These are phyloP conservation scores for Ormia ochracea DNA, from an alignment of 2,888 invertebrate species.

Conservation along the genomic window DNA sequence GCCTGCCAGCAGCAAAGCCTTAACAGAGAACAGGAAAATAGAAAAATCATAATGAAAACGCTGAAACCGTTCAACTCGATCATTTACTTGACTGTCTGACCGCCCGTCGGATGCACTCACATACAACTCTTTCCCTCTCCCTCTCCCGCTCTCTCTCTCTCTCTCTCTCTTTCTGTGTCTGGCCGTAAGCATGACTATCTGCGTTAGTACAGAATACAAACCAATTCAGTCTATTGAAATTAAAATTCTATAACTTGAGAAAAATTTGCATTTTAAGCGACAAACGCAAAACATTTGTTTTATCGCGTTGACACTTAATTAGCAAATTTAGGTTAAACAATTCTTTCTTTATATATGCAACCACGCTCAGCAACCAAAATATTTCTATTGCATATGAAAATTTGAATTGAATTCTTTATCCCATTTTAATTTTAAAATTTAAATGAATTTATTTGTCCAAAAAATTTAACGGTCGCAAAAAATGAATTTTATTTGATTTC, in stretches of 20 bases:
- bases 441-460: slow-evolving; percentile 28
- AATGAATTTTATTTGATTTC: slow-evolving; percentile 7
- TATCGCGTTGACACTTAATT: slow-evolving; percentile 75
- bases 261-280: slow-evolving; percentile 61
- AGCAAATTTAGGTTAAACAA: slow-evolving; percentile 73
- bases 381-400: background rate
- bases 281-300: slow-evolving; percentile 74
- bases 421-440: background rate
- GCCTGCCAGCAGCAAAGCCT: slow-evolving; percentile 27
- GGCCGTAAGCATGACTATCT: background rate
- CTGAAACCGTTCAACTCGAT: slow-evolving; percentile 20
- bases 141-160: background rate
- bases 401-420: slow-evolving; percentile 20
- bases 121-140: background rate
- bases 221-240: slow-evolving; percentile 56
- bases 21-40: background rate
- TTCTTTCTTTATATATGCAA: slow-evolving; percentile 55
- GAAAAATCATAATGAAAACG: slow-evolving; percentile 1
- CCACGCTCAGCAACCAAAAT: background rate
- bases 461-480: slow-evolving; percentile 8
- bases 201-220: slow-evolving; percentile 15
- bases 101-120: background rate
- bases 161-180: background rate
- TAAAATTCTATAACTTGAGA: slow-evolving; percentile 60
- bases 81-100: background rate